Percentiles rank a stretch among this genome's conserved stretches.
Evolutionary conservation across 30 jellyfish, hydroid and myxozoan genomes (phyloP).

Genomic region (Aurelia sp.): DNA sequence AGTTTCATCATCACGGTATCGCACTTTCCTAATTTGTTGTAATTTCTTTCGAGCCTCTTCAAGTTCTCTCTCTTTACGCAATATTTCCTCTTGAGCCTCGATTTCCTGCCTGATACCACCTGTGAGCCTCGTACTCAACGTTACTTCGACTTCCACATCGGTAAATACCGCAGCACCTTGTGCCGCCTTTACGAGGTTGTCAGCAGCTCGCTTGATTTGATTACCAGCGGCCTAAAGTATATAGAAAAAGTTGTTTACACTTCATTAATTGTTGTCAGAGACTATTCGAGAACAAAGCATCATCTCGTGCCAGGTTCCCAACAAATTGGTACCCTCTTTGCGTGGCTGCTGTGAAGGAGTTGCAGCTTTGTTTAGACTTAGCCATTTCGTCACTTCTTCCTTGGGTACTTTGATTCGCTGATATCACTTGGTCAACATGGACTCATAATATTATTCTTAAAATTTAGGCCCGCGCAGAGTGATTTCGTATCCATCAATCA

Average conservation of each 20-base stretch:
- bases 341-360: too few species aligned
- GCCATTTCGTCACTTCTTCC: too few species aligned
- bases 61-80: slow-evolving; percentile 89
- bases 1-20: slow-evolving; percentile 40
- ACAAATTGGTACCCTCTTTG: too few species aligned
- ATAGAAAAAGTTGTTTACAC: neutral
- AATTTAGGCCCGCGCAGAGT: too few species aligned
- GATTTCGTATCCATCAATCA: too few species aligned
- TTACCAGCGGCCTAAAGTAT: slow-evolving; percentile 93
- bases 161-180: slow-evolving; percentile 99
- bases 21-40: slow-evolving; percentile 85
- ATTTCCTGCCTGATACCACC: slow-evolving; percentile 96
- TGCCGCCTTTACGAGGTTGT: slow-evolving; percentile 95
- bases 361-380: too few species aligned
- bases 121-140: slow-evolving; percentile 75
- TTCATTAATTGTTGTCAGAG: too few species aligned
- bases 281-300: too few species aligned
- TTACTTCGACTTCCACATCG: slow-evolving; percentile 90
- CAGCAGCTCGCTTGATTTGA: slow-evolving; percentile 98
- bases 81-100: slow-evolving; percentile 95
- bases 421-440: too few species aligned
- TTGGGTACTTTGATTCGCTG: too few species aligned
- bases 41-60: slow-evolving; percentile 94
- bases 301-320: too few species aligned
- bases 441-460: too few species aligned